Conservation (phyloP, 2,113 vertebrate genomes). For the Stictonetta naevosa region DNA sequence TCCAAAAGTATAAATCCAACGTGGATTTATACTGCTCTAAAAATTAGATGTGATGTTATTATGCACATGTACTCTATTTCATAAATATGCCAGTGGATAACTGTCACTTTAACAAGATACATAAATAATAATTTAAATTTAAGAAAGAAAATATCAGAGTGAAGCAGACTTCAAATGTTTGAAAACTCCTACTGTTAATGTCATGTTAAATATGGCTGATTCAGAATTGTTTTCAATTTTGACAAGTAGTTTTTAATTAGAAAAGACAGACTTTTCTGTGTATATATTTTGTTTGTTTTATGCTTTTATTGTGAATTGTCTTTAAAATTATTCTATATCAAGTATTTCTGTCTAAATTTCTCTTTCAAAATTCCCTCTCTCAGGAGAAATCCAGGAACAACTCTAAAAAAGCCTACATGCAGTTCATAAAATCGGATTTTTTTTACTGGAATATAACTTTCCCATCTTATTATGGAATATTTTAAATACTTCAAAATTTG, state of each 20-base stretch:
- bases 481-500: not conserved
- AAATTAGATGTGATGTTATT: not conserved
- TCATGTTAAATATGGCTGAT: not conserved
- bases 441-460: not conserved
- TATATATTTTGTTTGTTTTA: not conserved
- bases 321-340: not conserved
- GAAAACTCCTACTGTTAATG: not conserved
- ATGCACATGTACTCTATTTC: not conserved
- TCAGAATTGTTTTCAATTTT: not conserved
- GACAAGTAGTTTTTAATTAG: not conserved
- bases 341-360: not conserved
- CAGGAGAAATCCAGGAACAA: not conserved
- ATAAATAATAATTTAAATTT: conserved; percentile 12
- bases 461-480: not conserved
- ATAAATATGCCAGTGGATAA: not conserved
- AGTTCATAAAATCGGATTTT: not conserved
- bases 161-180: not conserved
- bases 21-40: not conserved
- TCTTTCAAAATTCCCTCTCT: not conserved
- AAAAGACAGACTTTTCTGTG: not conserved
- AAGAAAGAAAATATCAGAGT: not conserved
- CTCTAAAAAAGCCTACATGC: not conserved
- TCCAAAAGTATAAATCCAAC: not conserved
- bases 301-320: not conserved
- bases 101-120: not conserved